phyloP scores from a whole-genome alignment of 1,140 invertebrate species.

The Cyclargus thomasi region DNA sequence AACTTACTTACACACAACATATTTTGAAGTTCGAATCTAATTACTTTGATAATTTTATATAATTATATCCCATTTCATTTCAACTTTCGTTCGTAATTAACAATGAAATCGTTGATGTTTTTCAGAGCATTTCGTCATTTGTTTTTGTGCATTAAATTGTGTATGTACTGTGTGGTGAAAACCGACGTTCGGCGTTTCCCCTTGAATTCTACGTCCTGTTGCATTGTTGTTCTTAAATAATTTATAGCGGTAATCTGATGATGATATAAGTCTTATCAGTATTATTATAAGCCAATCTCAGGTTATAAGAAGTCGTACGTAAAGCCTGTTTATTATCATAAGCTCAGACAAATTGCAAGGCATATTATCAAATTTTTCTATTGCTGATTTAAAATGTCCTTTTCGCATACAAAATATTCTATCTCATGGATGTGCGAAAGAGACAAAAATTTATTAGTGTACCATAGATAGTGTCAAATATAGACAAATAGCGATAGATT shows the following conservation, averaged over 20 bases:
- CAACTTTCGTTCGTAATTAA: neutral
- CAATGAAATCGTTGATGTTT: neutral
- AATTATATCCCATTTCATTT: neutral
- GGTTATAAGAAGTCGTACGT: too few species aligned
- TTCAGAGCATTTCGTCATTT: constrained; percentile 19
- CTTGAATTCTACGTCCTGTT: constrained; percentile 2
- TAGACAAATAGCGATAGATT: too few species aligned
- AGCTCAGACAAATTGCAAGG: too few species aligned
- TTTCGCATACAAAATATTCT: too few species aligned
- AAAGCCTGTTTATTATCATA: too few species aligned
- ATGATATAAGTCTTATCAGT: too few species aligned
- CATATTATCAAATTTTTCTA: too few species aligned
- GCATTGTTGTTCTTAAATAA: neutral
- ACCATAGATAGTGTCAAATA: too few species aligned
- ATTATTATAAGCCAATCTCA: neutral
- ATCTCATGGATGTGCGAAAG: too few species aligned
- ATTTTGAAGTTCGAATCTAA: neutral
- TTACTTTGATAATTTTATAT: neutral
- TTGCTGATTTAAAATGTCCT: too few species aligned
- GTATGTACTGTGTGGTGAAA: constrained; percentile 15
- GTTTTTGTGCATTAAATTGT: neutral
- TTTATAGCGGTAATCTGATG: constrained; percentile 7
- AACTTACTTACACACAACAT: too few species aligned
- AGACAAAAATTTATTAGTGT: too few species aligned
- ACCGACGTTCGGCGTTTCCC: constrained; percentile 15